These are phyloP conservation scores for Myiagra hebetior DNA, from an alignment of 2,113 vertebrate species.

Conservation along the genomic window DNA sequence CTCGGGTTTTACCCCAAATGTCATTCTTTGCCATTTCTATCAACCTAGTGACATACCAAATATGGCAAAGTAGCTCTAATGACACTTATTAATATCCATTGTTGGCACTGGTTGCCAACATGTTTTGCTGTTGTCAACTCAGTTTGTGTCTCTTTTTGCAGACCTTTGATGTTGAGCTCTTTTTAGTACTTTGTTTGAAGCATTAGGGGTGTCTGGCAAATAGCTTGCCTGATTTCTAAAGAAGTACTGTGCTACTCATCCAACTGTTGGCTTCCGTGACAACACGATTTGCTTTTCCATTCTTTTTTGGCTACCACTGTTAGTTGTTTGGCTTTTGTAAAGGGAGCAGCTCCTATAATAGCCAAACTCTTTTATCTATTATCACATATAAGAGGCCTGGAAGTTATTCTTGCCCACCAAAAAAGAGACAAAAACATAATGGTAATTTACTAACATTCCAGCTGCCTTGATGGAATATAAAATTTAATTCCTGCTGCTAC, in stretches of 20 bases:
- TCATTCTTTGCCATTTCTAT: not conserved
- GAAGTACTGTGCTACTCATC: not conserved
- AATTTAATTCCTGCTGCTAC: not conserved
- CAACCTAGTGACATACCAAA: not conserved
- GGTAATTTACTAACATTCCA: not conserved
- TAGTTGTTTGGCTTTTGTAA: not conserved
- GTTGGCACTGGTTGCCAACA: not conserved
- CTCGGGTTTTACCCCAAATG: not conserved
- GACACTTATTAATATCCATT: not conserved
- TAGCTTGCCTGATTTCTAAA: not conserved
- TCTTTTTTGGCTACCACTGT: not conserved
- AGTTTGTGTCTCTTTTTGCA: not conserved
- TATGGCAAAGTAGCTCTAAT: not conserved
- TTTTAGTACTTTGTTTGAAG: not conserved
- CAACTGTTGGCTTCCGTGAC: not conserved
- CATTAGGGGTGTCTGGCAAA: not conserved
- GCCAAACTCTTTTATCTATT: not conserved
- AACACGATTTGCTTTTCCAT: not conserved
- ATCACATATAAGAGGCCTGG: not conserved
- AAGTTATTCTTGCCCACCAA: not conserved
- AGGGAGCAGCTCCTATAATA: not conserved
- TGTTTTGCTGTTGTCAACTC: not conserved
- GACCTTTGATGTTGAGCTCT: not conserved
- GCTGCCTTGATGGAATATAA: not conserved
- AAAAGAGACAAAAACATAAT: not conserved